These are phyloP conservation scores for Diceros bicornis DNA, from an alignment of 2,797 vertebrate species.

Conservation along the genomic window DNA sequence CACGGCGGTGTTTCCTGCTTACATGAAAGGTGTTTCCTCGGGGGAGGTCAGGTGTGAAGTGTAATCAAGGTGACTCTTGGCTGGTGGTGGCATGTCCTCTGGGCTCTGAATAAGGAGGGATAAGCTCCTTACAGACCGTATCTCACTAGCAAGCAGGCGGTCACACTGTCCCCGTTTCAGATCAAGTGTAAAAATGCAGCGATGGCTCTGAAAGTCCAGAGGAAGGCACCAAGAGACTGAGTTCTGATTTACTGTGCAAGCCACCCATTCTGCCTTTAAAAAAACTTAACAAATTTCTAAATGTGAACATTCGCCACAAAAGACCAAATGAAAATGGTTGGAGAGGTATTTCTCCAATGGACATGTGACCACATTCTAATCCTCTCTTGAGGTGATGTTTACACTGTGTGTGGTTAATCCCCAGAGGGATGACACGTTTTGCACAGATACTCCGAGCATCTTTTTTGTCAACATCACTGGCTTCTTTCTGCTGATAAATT, in stretches of 20 bases:
- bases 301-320: neutral
- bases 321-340: neutral
- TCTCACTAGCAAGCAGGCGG: neutral
- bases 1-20: neutral
- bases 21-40: neutral
- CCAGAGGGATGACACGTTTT: neutral
- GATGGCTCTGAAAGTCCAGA: fast-evolving
- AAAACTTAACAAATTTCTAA: neutral
- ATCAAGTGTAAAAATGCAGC: neutral
- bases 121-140: constrained; percentile 11
- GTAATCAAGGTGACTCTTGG: neutral
- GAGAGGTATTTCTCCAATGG: neutral
- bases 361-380: too few species aligned
- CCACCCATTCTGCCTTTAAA: neutral
- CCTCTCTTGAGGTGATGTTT: neutral
- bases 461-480: neutral
- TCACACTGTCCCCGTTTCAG: neutral
- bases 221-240: neutral
- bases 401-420: neutral
- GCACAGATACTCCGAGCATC: neutral
- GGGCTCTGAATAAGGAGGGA: neutral
- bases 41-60: neutral
- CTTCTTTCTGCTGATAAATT: neutral
- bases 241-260: neutral
- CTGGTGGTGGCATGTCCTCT: neutral